These are phyloP conservation scores for Bemisia tabaci DNA, from an alignment of 1,140 invertebrate species.

Conservation along the genomic window DNA sequence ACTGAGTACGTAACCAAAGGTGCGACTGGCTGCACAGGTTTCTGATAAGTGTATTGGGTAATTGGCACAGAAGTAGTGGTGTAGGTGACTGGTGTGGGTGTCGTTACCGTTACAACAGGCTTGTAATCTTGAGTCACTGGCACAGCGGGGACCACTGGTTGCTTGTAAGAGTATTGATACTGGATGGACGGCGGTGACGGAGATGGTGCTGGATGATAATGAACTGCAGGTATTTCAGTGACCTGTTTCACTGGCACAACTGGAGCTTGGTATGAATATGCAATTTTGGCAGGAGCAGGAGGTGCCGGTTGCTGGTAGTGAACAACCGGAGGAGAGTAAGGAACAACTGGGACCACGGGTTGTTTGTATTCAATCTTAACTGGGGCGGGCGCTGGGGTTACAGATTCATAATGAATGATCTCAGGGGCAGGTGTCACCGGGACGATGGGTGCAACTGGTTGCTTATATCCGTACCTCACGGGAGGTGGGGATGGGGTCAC, in stretches of 20 bases:
- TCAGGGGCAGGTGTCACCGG: too few relatives aligned
- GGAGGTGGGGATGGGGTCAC: too few relatives aligned
- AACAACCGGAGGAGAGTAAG: neutral
- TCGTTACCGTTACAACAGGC: conserved; percentile 2
- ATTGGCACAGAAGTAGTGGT: conserved; percentile 11
- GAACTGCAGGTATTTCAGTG: too few relatives aligned
- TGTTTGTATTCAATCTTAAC: too few relatives aligned
- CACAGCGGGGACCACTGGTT: neutral
- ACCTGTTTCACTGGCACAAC: conserved; percentile 22
- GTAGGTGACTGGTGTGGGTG: conserved; percentile 12
- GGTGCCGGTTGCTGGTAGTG: neutral
- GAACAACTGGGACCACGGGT: neutral
- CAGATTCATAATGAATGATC: too few relatives aligned
- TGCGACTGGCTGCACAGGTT: neutral
- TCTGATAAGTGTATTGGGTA: conserved; percentile 7
- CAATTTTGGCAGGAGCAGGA: conserved; percentile 11
- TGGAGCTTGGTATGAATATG: conserved; percentile 14
- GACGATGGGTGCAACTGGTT: too few relatives aligned
- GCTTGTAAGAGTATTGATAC: conserved; percentile 14
- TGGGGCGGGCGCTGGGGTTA: too few relatives aligned
- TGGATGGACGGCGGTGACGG: conserved; percentile 2
- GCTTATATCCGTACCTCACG: too few relatives aligned
- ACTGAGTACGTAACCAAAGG: conserved; percentile 10
- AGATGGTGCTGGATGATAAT: neutral
- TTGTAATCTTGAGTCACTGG: neutral